Evolutionary conservation across 2,797 vertebrate species (phyloP), one percentile per base, ranked within the genome.

Genomic region (Melanogrammus aeglefinus): DNA sequence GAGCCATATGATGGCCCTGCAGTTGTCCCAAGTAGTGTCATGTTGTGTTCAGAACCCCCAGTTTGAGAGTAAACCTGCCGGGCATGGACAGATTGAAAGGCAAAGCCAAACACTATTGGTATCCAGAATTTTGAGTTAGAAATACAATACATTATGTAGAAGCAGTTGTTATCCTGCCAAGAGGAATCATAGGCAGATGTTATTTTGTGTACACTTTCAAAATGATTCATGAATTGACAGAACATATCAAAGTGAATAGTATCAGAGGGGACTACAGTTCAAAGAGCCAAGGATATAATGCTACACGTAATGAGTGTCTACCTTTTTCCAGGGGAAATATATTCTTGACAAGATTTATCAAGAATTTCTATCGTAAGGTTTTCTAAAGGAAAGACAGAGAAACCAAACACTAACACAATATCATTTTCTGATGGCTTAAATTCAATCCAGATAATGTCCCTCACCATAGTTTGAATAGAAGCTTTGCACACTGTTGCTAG

Each of bases 201-300:
- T 66, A 33, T 36, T 75, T 51, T 51, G 24, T 70, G 36, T 33
- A 4, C 63, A 29, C 9, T 44, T 35, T 73, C 24, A 72, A 74
- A 47, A 29, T 66, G 14, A 24, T 27, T 74, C 73, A 24, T 63
- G 24, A 69, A 2, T 27, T 35, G 73, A 33, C 36, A 38, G 31
- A 36, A 76, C 69, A 24, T 66, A 41, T 66, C 71, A 72, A 47
- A 71, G 36, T 36, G 35, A 47, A 75, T 72, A 72, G 38, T 29
- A 38, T 71, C 14, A 63, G 57, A 8, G 35, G 72, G 73, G 72
- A 80, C 51, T 31, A 77, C 71, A 21, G 51, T 35, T 27, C 63
- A 27, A 35, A 41, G 21, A 24, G 57, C n/a, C 24, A 24, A n/a
- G 57, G n/a, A 63, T n/a, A 63, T 63, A 8, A 63, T 8, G 1